Conservation (phyloP, 2,888 invertebrate species). For the Hypolimnas misippus region DNA sequence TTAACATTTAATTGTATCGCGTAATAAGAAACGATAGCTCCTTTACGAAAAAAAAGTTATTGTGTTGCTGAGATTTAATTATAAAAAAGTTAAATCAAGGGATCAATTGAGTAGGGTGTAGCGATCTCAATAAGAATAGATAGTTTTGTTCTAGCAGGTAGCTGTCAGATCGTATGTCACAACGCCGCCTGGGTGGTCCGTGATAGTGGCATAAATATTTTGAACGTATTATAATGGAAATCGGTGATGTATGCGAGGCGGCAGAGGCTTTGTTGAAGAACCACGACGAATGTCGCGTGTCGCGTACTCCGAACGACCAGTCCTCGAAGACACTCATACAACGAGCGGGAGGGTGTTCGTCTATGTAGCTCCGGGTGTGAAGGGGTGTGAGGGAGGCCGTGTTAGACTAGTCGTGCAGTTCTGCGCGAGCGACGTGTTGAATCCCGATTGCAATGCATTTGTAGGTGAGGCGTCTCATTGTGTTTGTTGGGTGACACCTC, state of each 20-base stretch:
- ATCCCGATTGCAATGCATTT: slow-evolving; percentile 62
- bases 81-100: slow-evolving; percentile 40
- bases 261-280: slow-evolving; percentile 64
- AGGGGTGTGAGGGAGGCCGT: slow-evolving; percentile 46
- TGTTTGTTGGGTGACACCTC: slow-evolving; percentile 51
- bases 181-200: slow-evolving; percentile 74
- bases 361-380: slow-evolving; percentile 7
- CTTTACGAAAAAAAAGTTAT: slow-evolving; percentile 25
- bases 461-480: slow-evolving; percentile 53
- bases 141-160: slow-evolving; percentile 75
- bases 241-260: slow-evolving; percentile 63
- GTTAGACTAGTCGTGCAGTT: slow-evolving; percentile 50
- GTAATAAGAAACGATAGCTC: slow-evolving; percentile 15
- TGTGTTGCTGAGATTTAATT: slow-evolving; percentile 29
- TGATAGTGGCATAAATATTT: slow-evolving; percentile 76
- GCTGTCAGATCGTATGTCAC: slow-evolving; percentile 72
- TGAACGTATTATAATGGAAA: slow-evolving; percentile 80
- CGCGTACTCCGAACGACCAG: slow-evolving; percentile 44
- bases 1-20: not conserved
- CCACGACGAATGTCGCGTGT: slow-evolving; percentile 71
- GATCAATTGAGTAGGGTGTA: slow-evolving; percentile 44
- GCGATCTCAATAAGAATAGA: slow-evolving; percentile 64
- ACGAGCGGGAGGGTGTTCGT: slow-evolving; percentile 19
- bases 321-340: slow-evolving; percentile 43
- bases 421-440: slow-evolving; percentile 61